Evolutionary conservation across 1,140 invertebrate genomes (phyloP), one percentile per base, ranked within the genome.

Genomic region (Hypothenemus hampei): DNA sequence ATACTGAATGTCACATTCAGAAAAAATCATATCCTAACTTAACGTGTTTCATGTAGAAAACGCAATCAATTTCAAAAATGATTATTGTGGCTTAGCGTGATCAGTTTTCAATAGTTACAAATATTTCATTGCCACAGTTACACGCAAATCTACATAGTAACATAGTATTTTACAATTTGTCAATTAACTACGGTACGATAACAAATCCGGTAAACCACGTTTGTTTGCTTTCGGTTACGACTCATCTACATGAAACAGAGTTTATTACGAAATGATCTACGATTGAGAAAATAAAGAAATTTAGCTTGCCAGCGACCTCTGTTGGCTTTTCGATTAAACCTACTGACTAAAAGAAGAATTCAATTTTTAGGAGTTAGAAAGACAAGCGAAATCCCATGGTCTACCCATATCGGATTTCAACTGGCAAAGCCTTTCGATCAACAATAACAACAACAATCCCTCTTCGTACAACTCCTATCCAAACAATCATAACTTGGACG

Each of bases 381-480:
- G 83, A 21, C 80, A 85, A 62, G 84, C 82, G 0, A 81, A 84
- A 61, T 72, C 82, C 22, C 83, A 87, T 64, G 84, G 83, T 1
- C 68, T 87, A 33, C 78, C 82, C 3, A 64, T 85, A 19, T 71
- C 78, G 5, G 80, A 83, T 43, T 78, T 78, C 52, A 75, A 68
- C 39, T 79, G 76, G 77, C 73, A 75, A 49, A 33, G 70, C 33
- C 74, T 61, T 13, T 50, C 61, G 3, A 26, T 60, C 2, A 41
- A 41, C 20, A 19, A 20, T 11, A 29, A 29, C 26, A 29, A 37
- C 16, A 37, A 37, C 61, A 18, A 57, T 57, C 31, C 52, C 5
- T 29, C 49, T 39, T 51, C 57, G 43, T 69, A 65, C 61, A 65
- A 65, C 62, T 64, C 62, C 56, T 67, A 63, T 60, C 63, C 60